phyloP scores from a whole-genome alignment of 92 coral and sea anemone species.

The Paragorgia papillata region DNA sequence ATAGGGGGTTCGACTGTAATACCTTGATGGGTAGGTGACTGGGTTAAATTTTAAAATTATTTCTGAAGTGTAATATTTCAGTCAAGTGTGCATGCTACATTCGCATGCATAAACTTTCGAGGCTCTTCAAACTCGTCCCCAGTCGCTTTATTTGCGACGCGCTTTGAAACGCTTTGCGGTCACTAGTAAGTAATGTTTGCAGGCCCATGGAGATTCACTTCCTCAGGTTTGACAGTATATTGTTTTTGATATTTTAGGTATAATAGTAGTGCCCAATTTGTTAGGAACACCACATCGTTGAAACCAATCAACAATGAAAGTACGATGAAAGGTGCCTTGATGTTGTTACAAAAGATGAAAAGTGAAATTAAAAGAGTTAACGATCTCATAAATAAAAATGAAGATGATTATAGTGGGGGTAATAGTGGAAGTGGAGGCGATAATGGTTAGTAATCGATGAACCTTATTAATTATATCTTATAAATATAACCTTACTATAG shows the following conservation, averaged over 20 bases:
- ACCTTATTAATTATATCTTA: not conserved
- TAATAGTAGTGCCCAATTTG: not conserved
- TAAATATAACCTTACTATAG: not conserved
- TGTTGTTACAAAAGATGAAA: not conserved
- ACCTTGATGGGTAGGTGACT: no score
- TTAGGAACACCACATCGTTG: not conserved
- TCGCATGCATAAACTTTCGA: no score
- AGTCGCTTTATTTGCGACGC: no score
- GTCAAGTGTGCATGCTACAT: no score
- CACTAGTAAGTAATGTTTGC: no score
- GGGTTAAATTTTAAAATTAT: no score
- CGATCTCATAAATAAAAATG: not conserved
- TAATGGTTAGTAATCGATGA: not conserved
- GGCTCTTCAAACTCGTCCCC: no score
- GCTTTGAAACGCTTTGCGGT: not conserved
- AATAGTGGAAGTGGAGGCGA: constrained; percentile 70
- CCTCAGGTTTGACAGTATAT: not conserved
- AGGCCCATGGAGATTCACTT: no score
- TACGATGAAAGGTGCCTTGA: constrained; percentile 3
- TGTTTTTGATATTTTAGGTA: not conserved
- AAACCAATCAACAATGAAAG: constrained; percentile 7
- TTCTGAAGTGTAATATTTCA: no score
- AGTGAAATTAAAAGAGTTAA: not conserved
- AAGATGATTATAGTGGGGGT: constrained; percentile 31
- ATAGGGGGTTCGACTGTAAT: no score